Conservation (phyloP, 2,113 vertebrate genomes). For the Pituophis catenifer region DNA sequence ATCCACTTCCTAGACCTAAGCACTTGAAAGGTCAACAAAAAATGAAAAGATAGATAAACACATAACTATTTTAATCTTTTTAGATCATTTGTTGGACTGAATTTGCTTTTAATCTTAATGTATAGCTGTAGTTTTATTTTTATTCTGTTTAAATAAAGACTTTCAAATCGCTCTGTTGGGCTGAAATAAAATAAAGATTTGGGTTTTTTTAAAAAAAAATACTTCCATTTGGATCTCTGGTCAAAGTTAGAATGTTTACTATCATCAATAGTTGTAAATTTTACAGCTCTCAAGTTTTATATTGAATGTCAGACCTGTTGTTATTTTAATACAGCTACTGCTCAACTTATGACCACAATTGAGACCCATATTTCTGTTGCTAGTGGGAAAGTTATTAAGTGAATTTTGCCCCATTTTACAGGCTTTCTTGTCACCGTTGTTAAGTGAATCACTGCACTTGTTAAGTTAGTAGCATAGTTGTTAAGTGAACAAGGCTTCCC, state of each 20-base stretch:
- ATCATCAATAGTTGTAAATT: background rate
- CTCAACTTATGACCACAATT: background rate
- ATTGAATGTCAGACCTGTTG: background rate
- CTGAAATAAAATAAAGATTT: background rate
- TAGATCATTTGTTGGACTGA: background rate
- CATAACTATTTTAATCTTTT: background rate
- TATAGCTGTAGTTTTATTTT: background rate
- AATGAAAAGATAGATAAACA: background rate
- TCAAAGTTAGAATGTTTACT: background rate
- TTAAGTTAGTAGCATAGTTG: background rate
- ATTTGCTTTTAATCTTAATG: background rate
- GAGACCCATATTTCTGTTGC: background rate
- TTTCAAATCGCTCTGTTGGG: background rate
- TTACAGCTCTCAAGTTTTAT: background rate
- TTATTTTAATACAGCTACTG: background rate
- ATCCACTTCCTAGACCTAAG: background rate
- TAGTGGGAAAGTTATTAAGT: background rate
- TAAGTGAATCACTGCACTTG: background rate
- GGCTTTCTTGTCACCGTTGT: no score
- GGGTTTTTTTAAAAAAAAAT: background rate
- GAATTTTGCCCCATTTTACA: background rate
- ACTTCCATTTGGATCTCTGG: background rate
- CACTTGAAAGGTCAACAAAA: background rate
- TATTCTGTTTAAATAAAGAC: background rate
- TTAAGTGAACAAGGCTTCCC: background rate